phyloP scores from a whole-genome alignment of 2,888 invertebrate species.

The Phengaris arion region DNA sequence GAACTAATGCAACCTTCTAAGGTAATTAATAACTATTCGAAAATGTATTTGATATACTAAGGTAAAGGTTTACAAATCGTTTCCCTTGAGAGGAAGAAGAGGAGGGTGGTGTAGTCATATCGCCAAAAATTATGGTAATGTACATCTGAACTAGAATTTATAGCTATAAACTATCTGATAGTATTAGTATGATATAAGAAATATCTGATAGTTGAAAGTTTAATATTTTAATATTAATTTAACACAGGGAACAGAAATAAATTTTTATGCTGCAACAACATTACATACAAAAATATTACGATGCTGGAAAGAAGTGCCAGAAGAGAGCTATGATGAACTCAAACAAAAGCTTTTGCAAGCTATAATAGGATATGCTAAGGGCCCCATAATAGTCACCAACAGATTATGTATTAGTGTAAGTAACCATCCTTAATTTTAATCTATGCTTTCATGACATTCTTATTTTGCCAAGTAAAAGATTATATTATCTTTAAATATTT shows the following conservation, averaged over 20 bases:
- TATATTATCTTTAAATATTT: too few relatives aligned
- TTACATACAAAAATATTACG: conserved; percentile 92
- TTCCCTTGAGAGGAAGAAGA: background rate
- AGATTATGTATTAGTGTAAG: conserved; percentile 93
- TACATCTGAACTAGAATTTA: too few relatives aligned
- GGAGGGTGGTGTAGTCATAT: too few relatives aligned
- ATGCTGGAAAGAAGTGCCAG: conserved; percentile 92
- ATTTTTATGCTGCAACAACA: conserved; percentile 96
- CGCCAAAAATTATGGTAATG: too few relatives aligned
- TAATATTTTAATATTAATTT: background rate
- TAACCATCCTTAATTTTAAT: conserved; percentile 39
- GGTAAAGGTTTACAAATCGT: background rate
- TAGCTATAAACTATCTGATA: too few relatives aligned
- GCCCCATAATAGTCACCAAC: conserved; percentile 91
- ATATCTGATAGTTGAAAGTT: too few relatives aligned
- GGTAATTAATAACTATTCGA: conserved; percentile 67
- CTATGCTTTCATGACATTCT: background rate
- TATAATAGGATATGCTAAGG: conserved; percentile 86
- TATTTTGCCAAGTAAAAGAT: too few relatives aligned
- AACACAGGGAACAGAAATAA: conserved; percentile 88
- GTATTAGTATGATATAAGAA: too few relatives aligned
- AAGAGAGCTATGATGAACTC: conserved; percentile 86
- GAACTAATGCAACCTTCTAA: conserved; percentile 89
- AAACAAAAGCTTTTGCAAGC: conserved; percentile 88
- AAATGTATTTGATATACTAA: background rate